These are phyloP conservation scores for Polyommatus icarus DNA, from an alignment of 2,888 invertebrate species.

Conservation along the genomic window DNA sequence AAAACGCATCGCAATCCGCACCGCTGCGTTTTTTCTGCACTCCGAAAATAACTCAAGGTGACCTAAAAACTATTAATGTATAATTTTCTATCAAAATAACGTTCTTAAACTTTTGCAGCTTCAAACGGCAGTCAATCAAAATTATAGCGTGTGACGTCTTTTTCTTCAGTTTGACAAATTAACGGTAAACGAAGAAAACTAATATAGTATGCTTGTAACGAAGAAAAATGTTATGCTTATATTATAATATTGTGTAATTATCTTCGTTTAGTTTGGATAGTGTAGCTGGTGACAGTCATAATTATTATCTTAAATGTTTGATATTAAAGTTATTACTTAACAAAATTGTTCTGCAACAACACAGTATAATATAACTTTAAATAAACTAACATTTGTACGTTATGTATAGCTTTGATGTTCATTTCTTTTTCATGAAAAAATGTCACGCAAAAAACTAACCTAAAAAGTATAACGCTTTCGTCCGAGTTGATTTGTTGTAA, in stretches of 20 bases:
- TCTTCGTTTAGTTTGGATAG: no score
- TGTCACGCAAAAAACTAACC: background rate
- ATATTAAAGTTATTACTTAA: no score
- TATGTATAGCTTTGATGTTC: background rate
- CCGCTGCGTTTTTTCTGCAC: constrained; percentile 4
- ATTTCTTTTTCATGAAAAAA: background rate
- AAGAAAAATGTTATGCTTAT: no score
- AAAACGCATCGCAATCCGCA: constrained; percentile 18
- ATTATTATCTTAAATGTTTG: no score
- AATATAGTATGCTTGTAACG: no score
- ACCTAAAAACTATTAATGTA: constrained; percentile 21
- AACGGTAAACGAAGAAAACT: background rate
- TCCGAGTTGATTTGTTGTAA: constrained; percentile 28
- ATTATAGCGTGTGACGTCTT: background rate
- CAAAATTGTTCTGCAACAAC: no score
- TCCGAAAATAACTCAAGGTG: constrained; percentile 19
- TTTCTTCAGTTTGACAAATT: background rate
- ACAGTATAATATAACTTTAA: no score
- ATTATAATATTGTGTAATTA: no score
- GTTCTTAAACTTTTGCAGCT: background rate
- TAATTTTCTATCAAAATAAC: constrained; percentile 9
- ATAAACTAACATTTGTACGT: no score
- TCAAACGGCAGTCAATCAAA: background rate
- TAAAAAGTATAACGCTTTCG: constrained; percentile 23
- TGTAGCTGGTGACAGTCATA: no score